Conservation (phyloP, 1,140 invertebrate species). For the Grapholita molesta region DNA sequence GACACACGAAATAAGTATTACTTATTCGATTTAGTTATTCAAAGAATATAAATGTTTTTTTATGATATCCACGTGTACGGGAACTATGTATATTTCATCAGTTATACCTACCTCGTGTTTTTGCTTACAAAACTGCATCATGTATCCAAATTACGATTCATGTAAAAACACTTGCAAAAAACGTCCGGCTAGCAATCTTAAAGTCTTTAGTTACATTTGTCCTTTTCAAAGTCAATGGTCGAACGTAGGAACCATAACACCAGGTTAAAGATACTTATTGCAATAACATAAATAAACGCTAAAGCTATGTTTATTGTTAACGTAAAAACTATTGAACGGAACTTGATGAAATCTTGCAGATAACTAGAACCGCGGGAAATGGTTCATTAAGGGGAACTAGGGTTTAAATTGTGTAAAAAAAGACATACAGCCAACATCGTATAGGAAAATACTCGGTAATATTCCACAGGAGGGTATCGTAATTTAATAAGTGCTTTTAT, state of each 20-base stretch:
- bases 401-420: no score
- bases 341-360: not conserved
- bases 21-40: not conserved
- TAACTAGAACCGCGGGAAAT: not conserved
- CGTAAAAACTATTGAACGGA: not conserved
- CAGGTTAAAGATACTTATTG: not conserved
- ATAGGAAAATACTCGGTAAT: no score
- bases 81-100: not conserved
- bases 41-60: no score
- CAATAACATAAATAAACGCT: not conserved
- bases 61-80: not conserved
- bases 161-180: conserved; percentile 1
- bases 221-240: not conserved
- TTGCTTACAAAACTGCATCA: not conserved
- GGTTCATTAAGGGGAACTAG: not conserved
- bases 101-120: not conserved
- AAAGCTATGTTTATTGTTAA: no score
- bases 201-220: not conserved
- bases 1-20: not conserved
- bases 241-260: not conserved
- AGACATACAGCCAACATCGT: no score
- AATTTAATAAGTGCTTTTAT: not conserved
- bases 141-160: not conserved
- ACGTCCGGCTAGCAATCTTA: not conserved
- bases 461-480: no score